These are phyloP conservation scores for Melanostoma scalare DNA, from an alignment of 2,888 invertebrate species.

Conservation along the genomic window DNA sequence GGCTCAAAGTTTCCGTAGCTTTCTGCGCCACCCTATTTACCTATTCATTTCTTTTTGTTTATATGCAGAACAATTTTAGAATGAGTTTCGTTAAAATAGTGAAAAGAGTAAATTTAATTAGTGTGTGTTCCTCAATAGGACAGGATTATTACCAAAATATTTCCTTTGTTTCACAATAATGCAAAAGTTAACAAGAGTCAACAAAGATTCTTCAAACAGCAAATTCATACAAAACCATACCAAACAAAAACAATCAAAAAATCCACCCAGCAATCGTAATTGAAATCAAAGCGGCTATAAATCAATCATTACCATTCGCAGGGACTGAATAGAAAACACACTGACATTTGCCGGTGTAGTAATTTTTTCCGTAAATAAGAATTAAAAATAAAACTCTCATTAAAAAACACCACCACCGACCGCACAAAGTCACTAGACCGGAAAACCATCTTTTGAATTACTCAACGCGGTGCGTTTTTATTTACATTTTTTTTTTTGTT, in stretches of 20 bases:
- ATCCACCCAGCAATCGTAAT: slow-evolving; percentile 14
- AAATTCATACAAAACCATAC: slow-evolving; percentile 2
- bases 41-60: too few species aligned
- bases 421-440: slow-evolving; percentile 63
- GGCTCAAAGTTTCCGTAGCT: too few species aligned
- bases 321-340: slow-evolving; percentile 1
- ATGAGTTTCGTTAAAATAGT: too few species aligned
- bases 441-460: slow-evolving; percentile 65
- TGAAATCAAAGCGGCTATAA: slow-evolving; percentile 27
- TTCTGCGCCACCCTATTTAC: too few species aligned
- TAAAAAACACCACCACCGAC: slow-evolving; percentile 52
- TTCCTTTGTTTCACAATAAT: too few species aligned
- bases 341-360: slow-evolving; percentile 15
- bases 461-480: slow-evolving; percentile 38
- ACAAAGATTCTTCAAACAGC: too few species aligned
- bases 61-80: too few species aligned
- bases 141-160: too few species aligned
- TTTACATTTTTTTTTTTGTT: slow-evolving; percentile 20
- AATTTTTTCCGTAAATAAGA: slow-evolving; percentile 46
- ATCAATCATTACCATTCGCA: slow-evolving; percentile 33
- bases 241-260: background rate
- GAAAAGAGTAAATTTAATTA: too few species aligned
- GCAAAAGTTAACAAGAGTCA: background rate
- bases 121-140: too few species aligned
- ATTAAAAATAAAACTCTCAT: slow-evolving; percentile 69